Base-by-base conservation (phyloP, 2,797 vertebrate species). In the Hylomyscus alleni region DNA sequence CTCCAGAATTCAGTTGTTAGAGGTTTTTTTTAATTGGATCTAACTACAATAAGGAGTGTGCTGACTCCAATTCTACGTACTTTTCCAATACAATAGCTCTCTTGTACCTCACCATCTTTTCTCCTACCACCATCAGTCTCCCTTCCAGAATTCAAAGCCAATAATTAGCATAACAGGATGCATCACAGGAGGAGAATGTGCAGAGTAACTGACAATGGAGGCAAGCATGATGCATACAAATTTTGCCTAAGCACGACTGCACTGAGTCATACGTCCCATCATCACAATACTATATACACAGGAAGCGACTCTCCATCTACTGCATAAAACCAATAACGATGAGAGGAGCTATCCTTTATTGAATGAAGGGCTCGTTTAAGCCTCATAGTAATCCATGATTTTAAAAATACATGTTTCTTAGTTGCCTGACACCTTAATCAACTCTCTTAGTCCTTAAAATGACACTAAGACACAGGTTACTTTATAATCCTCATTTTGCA, bases 101-200 rank as follows among this genome's bases (percentile, higher is more conserved):
- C 50, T 72, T 82, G 34, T 60, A 13, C 44, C 65, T 88, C 77
- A 76, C 56, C n/a, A 52, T 65, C 67, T 47, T 72, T 69, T 80
- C 40, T 93, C 65, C 26, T 34, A 87, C 50, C 72, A 69, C 72
- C 26, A 56, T 50, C 19, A 60, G 78, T 93, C 77, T 94, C 78
- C 75, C 96, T 88, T 90, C 72, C 80, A 95, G 80, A 95, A 92
- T 84, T 78, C 26, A 44, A 95, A 87, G 26, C 37, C 80, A 58
- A 44, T 75, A 73, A 94, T 40, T 54, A 75, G 47, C 69, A 80
- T 44, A n/a, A 69, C 10, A 93, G 83, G 95, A 89, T 34, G 91
- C 2, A 90, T 13, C 15, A 37, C 4, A 90, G 15, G 15, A 47
- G 92, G 85, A 65, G 56, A 82, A 92, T 34, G 60, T 90, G 65